Percentiles rank a stretch among this genome's conserved stretches.
phyloP scores from a whole-genome alignment of 1,140 invertebrate species.

The Bombus polaris region DNA sequence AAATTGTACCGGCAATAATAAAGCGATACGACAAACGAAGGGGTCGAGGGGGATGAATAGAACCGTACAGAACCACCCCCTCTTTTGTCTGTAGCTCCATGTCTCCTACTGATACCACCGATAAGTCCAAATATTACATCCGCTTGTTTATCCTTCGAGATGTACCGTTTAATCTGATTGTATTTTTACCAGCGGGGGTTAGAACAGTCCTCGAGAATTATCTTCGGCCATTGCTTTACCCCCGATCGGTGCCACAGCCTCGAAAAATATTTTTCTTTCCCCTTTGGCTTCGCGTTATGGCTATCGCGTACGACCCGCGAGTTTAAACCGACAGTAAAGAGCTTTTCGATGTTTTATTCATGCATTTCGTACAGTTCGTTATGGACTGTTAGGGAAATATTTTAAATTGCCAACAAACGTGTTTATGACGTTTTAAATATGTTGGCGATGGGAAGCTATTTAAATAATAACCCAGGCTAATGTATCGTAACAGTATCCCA shows the following conservation, averaged over 20 bases:
- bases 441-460: not conserved
- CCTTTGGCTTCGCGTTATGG: no score
- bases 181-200: not conserved
- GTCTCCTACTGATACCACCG: constrained; percentile 11
- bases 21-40: constrained; percentile 56
- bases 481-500: not conserved
- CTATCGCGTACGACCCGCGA: no score
- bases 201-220: not conserved
- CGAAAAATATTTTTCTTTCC: constrained; percentile 13
- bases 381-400: no score
- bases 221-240: not conserved
- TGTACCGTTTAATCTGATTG: constrained; percentile 41
- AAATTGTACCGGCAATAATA: constrained; percentile 72
- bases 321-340: not conserved
- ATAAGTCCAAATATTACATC: constrained; percentile 58
- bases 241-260: not conserved
- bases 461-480: not conserved
- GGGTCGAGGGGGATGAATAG: constrained; percentile 40
- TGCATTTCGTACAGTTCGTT: not conserved
- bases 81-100: no score
- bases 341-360: not conserved
- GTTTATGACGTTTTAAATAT: not conserved
- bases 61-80: not conserved
- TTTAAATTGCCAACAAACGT: not conserved
- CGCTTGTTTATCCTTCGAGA: constrained; percentile 50